Evolutionary conservation across 2,888 invertebrate species (phyloP).

Genomic region (Ophonus ardosiacus): DNA sequence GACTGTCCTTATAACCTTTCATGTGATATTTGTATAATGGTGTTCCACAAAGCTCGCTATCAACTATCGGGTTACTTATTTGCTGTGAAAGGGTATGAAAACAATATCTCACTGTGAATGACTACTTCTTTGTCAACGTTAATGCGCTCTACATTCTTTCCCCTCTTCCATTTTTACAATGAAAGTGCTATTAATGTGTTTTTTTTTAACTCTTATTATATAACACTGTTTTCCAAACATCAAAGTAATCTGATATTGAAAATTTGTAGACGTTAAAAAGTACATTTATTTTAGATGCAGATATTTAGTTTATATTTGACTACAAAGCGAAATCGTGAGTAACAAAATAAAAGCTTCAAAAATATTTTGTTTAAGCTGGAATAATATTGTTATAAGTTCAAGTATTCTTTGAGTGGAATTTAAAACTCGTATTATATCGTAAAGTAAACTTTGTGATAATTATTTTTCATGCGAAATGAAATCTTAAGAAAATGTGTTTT

Average conservation of each 20-base stretch:
- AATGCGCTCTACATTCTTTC: background rate
- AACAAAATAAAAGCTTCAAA: no score
- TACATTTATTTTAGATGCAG: background rate
- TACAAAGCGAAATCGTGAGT: no score
- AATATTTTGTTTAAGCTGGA: background rate
- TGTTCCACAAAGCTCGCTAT: background rate
- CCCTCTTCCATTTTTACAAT: background rate
- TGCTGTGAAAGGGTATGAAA: constrained; percentile 14
- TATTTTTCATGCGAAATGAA: background rate
- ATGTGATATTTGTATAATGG: constrained; percentile 9
- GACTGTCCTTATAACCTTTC: background rate
- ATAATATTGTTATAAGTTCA: background rate
- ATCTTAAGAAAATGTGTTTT: background rate
- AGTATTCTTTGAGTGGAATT: background rate
- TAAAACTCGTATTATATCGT: background rate
- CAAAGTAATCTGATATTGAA: constrained; percentile 26
- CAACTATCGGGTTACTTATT: constrained; percentile 5
- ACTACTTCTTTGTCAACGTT: background rate
- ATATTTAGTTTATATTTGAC: no score
- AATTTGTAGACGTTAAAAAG: constrained; percentile 9
- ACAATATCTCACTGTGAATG: constrained; percentile 23
- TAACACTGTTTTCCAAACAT: background rate
- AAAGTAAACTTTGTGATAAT: background rate
- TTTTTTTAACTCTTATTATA: background rate
- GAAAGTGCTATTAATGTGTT: background rate